A percentile compares a stretch with the other conserved stretches of the same genome.
Evolutionary conservation across 2,797 vertebrate species (phyloP).

Genomic region (Limnodromus scolopaceus): DNA sequence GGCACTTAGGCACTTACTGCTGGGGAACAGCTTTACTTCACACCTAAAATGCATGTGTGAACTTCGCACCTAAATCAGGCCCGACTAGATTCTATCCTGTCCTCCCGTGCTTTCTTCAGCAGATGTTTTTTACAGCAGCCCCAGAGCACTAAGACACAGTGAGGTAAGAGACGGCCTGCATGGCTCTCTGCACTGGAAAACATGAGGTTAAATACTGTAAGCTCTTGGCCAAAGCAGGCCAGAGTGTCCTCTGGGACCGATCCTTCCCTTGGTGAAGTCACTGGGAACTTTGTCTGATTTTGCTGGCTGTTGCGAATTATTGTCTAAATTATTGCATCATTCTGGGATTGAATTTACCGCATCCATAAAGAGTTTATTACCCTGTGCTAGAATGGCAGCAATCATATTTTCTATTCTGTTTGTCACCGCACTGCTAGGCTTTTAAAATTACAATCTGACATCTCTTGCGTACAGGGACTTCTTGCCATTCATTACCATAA

Average conservation of each 20-base stretch:
- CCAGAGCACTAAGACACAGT: not conserved
- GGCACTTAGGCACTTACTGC: not conserved
- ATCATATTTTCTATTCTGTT: not conserved
- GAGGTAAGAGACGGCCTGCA: not conserved
- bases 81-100: not conserved
- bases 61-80: not conserved
- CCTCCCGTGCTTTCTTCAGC: not conserved
- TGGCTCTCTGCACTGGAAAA: not conserved
- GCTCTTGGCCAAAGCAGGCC: not conserved
- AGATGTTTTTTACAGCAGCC: not conserved
- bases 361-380: not conserved
- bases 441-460: not conserved
- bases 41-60: rapidly evolving
- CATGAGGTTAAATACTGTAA: not conserved
- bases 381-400: not conserved
- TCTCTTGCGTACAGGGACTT: not conserved
- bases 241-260: not conserved
- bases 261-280: not conserved
- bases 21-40: not conserved
- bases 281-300: not conserved
- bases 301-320: not conserved
- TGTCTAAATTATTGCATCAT: not conserved
- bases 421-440: not conserved
- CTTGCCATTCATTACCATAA: not conserved
- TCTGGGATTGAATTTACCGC: not conserved